A percentile compares a stretch with the other conserved stretches of the same genome.
Conservation (phyloP, 1,140 invertebrate genomes). For the Cecropterus lyciades region DNA sequence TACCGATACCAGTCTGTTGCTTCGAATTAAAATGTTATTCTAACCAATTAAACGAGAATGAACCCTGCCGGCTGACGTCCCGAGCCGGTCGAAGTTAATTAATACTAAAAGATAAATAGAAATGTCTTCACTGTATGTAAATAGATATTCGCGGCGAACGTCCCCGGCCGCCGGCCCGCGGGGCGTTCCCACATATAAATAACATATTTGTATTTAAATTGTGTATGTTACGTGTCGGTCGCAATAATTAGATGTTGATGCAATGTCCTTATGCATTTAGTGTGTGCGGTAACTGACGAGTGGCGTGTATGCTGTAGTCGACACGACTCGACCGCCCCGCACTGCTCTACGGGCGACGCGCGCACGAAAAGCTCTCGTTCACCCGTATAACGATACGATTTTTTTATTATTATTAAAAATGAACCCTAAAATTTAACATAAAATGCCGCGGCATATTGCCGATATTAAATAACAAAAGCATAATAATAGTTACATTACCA, state of each 20-base stretch:
- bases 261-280: slow-evolving; percentile 36
- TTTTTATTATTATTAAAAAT: neutral
- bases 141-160: slow-evolving; percentile 35
- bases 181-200: slow-evolving; percentile 25
- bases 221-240: slow-evolving; percentile 43
- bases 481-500: no score
- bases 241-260: slow-evolving; percentile 40
- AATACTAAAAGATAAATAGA: slow-evolving; percentile 17
- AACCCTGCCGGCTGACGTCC: neutral
- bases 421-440: neutral
- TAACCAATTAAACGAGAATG: no score
- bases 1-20: neutral
- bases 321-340: neutral
- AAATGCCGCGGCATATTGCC: no score
- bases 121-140: slow-evolving; percentile 40
- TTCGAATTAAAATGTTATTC: neutral
- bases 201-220: slow-evolving; percentile 26
- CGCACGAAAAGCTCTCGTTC: neutral
- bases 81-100: slow-evolving; percentile 1
- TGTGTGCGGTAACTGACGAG: slow-evolving; percentile 15
- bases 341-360: neutral
- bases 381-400: neutral
- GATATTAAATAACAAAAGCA: no score
- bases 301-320: slow-evolving; percentile 27
- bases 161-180: slow-evolving; percentile 3